Base-by-base conservation (phyloP, 2,797 vertebrate genomes). In the Lerista edwardsae region DNA sequence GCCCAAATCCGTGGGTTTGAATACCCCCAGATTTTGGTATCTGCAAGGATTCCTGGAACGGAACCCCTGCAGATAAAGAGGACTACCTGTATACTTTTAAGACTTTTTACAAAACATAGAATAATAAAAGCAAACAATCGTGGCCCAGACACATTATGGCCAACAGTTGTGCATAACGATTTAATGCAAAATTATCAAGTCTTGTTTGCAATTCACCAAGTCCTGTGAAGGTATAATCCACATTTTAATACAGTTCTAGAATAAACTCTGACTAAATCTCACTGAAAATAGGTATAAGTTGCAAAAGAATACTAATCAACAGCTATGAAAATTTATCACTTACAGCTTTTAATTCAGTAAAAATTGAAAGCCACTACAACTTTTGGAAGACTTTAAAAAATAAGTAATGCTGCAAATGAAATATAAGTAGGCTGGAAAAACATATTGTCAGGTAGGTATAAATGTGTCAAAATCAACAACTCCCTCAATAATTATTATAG, bases 351-450 rank as follows among this genome's bases (percentile, higher is more conserved):
- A 55, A 55, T 76, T 83, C 23, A 76, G 11, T 31, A 3, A 65
- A 55, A 7, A 75, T 55, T 17, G 14, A 71, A 72, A 39, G 62
- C 6, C 64, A 74, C 74, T 62, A 82, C 34, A 74, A 17, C 7
- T 27, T 71, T 80, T 8, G 75, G 62, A 88, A 88, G 15, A 12
- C 77, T 11, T 84, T 29, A 84, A 85, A n/a, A 8, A 25, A 62
- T 59, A 75, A 1, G 31, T 82, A 84, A 85, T 41, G 57, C 11
- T 34, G 1, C 8, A 80, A 71, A 1, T 84, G 2, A 79, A 91
- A 69, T 0, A 72, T 0, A 80, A 72, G 39, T 67, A 64, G 79
- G 65, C 81, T 36, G 71, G 55, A 77, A 85, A 82, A 0, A 80
- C 14, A 21, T 34, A n/a, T 47, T 84, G 89, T 57, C 34, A 57